Conservation (phyloP, 1,140 invertebrate genomes). For the Schmidtea mediterranea region DNA sequence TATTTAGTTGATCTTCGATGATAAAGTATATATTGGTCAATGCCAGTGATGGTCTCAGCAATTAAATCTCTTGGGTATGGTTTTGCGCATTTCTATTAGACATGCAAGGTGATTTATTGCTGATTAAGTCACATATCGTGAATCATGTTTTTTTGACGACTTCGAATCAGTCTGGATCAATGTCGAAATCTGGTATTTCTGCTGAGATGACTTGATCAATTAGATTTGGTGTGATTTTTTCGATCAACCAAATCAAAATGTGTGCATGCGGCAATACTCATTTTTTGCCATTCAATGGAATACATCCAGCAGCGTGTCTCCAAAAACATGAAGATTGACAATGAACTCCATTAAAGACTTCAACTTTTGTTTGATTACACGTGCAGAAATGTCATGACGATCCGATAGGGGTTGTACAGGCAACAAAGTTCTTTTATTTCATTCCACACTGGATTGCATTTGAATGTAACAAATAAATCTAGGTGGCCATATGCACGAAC, state of each 20-base stretch:
- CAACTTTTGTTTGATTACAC: slow-evolving; percentile 30
- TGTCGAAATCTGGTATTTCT: too few relatives aligned
- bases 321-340: slow-evolving; percentile 16
- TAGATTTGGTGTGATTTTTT: slow-evolving; percentile 8
- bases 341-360: slow-evolving; percentile 27
- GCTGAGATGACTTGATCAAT: slow-evolving; percentile 10
- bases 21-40: neutral
- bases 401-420: slow-evolving; percentile 14
- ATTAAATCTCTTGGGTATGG: neutral
- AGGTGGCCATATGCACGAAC: neutral
- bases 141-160: slow-evolving; percentile 16
- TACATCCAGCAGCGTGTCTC: slow-evolving; percentile 24
- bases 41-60: neutral
- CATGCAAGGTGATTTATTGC: slow-evolving; percentile 29
- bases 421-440: slow-evolving; percentile 21
- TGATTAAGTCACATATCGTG: slow-evolving; percentile 30
- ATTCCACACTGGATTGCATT: slow-evolving; percentile 14
- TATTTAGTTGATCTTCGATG: neutral
- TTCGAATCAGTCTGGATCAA: slow-evolving; percentile 7
- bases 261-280: slow-evolving; percentile 29
- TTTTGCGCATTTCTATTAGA: slow-evolving; percentile 4
- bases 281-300: slow-evolving; percentile 34
- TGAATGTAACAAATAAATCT: slow-evolving; percentile 13
- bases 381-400: slow-evolving; percentile 24
- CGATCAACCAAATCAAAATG: slow-evolving; percentile 27